Evolutionary conservation across 2,113 vertebrate genomes (phyloP), one percentile per base, ranked within the genome.

Genomic region (Tautogolabrus adspersus): DNA sequence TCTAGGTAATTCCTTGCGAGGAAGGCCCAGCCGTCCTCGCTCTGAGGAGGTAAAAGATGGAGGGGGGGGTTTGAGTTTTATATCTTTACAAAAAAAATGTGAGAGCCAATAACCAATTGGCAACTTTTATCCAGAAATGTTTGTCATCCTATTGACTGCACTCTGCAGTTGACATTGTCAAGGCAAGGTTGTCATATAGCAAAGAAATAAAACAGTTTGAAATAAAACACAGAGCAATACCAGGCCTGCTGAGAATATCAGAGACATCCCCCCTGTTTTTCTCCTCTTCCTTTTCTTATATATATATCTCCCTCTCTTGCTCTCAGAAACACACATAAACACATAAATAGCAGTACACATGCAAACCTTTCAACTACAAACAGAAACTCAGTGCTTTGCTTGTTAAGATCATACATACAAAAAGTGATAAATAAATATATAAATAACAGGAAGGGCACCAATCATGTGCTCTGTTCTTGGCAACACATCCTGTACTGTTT

Each of bases 161-260:
- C 54, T 87, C 85, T 91, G 88, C 83, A 93, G 76, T 86, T 87
- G 83, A 91, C 88, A 78, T 91, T 66, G 77, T 92, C 92, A 94
- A 93, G 93, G 92, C 91, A 94, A 93, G 72, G 82, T 91, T 91
- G 79, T 86, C 85, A 88, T 72, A 84, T 60, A 92, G 75, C 87
- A 94, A 86, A 91, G 74, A 86, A 88, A 89, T 55, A 82, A 52
- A 75, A 90, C 63, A 88, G 56, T 77, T 75, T 79, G 64, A 79
- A 87, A 90, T 74, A 88, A 89, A 88, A 88, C 80, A 91, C 76
- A 81, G 66, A 87, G 77, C 88, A 85, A 81, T 73, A 75, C 83
- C 73, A 63, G 57, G 72, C 60, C 78, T 67, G 70, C 81, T 63
- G 66, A 86, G 63, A 84, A 63, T 65, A 46, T 19, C 19, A 74